These are phyloP conservation scores for Canis aureus DNA, from an alignment of 2,113 vertebrate genomes.

Conservation along the genomic window DNA sequence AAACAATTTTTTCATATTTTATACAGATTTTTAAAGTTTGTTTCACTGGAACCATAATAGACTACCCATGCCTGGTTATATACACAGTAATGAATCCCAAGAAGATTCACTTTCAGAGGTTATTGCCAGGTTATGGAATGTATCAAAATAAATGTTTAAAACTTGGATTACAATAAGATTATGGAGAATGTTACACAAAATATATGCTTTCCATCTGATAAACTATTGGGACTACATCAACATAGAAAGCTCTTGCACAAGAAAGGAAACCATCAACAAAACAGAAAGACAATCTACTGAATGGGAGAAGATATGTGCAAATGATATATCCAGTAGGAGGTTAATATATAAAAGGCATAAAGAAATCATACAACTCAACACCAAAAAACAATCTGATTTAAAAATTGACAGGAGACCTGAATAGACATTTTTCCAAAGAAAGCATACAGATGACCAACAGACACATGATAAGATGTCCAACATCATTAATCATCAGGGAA, in stretches of 20 bases:
- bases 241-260: background rate
- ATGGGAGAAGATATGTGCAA: background rate
- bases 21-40: background rate
- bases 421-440: background rate
- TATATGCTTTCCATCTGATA: background rate
- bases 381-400: background rate
- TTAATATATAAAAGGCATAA: background rate
- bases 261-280: background rate
- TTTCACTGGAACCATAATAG: background rate
- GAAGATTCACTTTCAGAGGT: background rate
- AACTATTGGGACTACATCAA: background rate
- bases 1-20: background rate
- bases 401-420: background rate
- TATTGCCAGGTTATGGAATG: background rate
- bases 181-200: background rate
- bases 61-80: background rate
- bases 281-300: background rate
- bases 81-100: background rate
- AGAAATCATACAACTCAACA: background rate
- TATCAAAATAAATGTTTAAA: background rate
- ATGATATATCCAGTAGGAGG: background rate
- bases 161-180: background rate
- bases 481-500: background rate
- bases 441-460: background rate
- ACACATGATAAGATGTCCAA: background rate